A percentile compares a stretch with the other conserved stretches of the same genome.
Evolutionary conservation across 2,113 vertebrate species (phyloP).

Genomic region (Microcebus griseorufus): DNA sequence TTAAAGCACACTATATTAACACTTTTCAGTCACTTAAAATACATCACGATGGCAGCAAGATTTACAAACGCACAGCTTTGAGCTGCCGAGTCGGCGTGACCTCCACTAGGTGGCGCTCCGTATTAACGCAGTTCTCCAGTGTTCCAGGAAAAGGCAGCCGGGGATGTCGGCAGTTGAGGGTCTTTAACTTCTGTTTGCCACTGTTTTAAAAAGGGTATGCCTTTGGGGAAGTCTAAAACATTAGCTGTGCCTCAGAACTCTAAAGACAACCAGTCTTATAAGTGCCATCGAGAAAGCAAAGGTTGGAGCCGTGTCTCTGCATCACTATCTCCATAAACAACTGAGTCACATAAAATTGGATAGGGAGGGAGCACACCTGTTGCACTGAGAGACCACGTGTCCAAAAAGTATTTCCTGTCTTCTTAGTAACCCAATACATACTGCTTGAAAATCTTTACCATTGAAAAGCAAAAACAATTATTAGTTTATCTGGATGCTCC

Average conservation of each 20-base stretch:
- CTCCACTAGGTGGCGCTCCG: constrained; percentile 76
- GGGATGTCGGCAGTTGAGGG: not conserved
- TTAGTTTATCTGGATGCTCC: not conserved
- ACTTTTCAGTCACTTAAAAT: not conserved
- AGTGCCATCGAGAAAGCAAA: not conserved
- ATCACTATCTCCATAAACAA: not conserved
- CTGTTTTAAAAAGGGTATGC: not conserved
- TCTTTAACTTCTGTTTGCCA: not conserved
- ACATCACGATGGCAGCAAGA: not conserved
- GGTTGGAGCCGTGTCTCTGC: too few relatives aligned
- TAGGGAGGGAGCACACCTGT: not conserved
- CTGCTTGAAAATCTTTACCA: not conserved
- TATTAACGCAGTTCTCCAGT: constrained; percentile 48
- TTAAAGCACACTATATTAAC: not conserved
- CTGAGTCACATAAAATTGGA: not conserved
- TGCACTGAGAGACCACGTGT: not conserved
- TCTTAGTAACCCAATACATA: not conserved
- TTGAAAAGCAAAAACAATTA: not conserved
- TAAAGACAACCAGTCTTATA: not conserved
- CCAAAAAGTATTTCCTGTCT: not conserved
- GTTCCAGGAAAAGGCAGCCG: not conserved
- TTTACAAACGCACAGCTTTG: not conserved
- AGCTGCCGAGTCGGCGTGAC: not conserved
- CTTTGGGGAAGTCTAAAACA: not conserved
- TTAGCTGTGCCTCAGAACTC: not conserved